Base-by-base conservation (phyloP, 2,797 vertebrate genomes). In the Acridotheres tristis region DNA sequence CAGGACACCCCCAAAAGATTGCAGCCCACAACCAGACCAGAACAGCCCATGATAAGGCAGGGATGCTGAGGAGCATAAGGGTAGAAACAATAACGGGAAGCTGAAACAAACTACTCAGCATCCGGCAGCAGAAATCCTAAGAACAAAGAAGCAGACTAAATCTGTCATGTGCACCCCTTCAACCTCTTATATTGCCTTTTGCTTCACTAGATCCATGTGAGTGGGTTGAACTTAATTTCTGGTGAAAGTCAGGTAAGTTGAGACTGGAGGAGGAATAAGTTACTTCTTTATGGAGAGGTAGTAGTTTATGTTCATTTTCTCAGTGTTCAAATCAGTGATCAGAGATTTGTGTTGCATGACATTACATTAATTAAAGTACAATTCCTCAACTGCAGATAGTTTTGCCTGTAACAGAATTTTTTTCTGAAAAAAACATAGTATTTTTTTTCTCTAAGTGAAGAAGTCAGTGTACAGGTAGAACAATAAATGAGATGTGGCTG, bases 161-260 rank as follows among this genome's bases (percentile, higher is more conserved):
- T 55, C 27, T 1, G 0, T 53, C 23, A 7, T 1, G 4, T 85
- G 27, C 5, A 47, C 1, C 5, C 4, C 13, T 69, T 38, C 63
- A 66, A 1, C 5, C 9, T 73, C 47, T 27, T 38, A 0, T 15
- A 32, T 11, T 79, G 55, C 29, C 26, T 76, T 32, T 57, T 3
- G 0, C 47, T 32, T 88, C 4, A 3, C 13, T 27, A 57, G 45
- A 54, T 50, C 22, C 27, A 16, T 34, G 20, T 55, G 61, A 54
- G 36, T 21, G 7, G 15, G 17, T 25, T 62, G 19, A 75, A 30
- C 20, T 47, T 78, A 51, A 80, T 59, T 45, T 71, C 43, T 55
- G 11, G 18, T 73, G 19, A 72, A 79, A 62, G 65, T 65, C 34
- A 61, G 16, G 9, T 55, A 29, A 59, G 0, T 23, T 53, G 51